Evolutionary conservation across 2,888 invertebrate species (phyloP), one percentile per base, ranked within the genome.

Genomic region (Brenthis ino): DNA sequence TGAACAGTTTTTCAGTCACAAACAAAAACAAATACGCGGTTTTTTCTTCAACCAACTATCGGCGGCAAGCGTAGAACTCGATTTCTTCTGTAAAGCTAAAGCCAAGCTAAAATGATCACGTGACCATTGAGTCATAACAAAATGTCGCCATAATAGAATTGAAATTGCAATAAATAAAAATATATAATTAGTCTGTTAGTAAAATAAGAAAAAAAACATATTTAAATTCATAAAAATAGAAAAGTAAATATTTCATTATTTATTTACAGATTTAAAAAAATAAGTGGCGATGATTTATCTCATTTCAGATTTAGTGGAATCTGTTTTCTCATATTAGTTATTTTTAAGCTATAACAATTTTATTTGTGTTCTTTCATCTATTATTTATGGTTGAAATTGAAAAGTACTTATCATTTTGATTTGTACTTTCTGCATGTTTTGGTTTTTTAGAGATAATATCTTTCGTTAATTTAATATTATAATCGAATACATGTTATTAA

Each of bases 31-130:
- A 74, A 75, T 76, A 75, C 79, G 83, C 82, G 81, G 84, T 81
- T 84, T 80, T 20, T 77, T 78, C 76, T 76, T 73, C 76, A 82
- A 85, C 77, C 82, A 80, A 82, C 81, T 80, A 79, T 77, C 75
- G 74, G 75, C 83, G 74, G 75, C 85, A 86, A 86, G 85, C 87
- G 83, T 77, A 78, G 78, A 82, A 82, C 80, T 83, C 82, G 72
- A 76, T 82, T 80, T 82, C 87, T 87, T 86, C 85, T 71, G 77
- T 77, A 78, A 85, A 88, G 85, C 90, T 77, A 78, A 85, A 88
- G 85, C 90, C 89, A 91, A 89, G 91, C 91, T 85, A 83, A 69
- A 69, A 68, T 79, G 79, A 80, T 91, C 92, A 92, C 92, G 92
- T 92, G 92, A 91, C 81, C 79, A 70, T 79, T 89, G 88, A 89